Percentiles rank a stretch among this genome's conserved stretches.
phyloP scores from a whole-genome alignment of 2,888 invertebrate genomes.

The Bibio marci region DNA sequence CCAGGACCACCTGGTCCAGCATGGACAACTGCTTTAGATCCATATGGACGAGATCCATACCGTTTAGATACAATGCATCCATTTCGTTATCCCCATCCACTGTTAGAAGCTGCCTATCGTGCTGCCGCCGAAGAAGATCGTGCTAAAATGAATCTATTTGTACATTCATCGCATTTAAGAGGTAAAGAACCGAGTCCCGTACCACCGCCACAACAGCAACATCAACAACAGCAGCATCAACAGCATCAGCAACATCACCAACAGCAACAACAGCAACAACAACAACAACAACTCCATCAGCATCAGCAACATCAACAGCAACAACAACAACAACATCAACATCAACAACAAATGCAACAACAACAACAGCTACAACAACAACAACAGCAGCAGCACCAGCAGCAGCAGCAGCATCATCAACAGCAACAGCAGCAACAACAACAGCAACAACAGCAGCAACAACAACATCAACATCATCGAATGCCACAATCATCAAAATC shows the following conservation, averaged over 20 bases:
- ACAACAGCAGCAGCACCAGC: no score
- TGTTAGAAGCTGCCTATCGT: conserved; percentile 60
- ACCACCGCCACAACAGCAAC: conserved; percentile 26
- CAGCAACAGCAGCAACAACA: no score
- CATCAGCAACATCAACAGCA: conserved; percentile 13
- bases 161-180: conserved; percentile 32
- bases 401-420: no score
- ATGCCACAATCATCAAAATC: conserved; percentile 5
- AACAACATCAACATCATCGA: no score
- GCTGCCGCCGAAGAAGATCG: conserved; percentile 52
- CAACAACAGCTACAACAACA: no score
- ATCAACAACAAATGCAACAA: no score
- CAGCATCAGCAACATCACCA: conserved; percentile 7
- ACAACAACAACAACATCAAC: conserved; percentile 6
- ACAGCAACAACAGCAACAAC: conserved; percentile 19
- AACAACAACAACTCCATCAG: conserved; percentile 14
- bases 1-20: conserved; percentile 26
- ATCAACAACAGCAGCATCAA: conserved; percentile 13
- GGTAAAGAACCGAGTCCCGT: conserved; percentile 29
- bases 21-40: conserved; percentile 35
- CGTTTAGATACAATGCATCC: conserved; percentile 45
- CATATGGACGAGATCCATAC: conserved; percentile 45
- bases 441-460: no score
- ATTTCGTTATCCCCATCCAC: conserved; percentile 51
- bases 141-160: conserved; percentile 56